A percentile compares a stretch with the other conserved stretches of the same genome.
These are phyloP conservation scores for Rotaria sp. DNA, from an alignment of 2,888 invertebrate species.

Conservation along the genomic window DNA sequence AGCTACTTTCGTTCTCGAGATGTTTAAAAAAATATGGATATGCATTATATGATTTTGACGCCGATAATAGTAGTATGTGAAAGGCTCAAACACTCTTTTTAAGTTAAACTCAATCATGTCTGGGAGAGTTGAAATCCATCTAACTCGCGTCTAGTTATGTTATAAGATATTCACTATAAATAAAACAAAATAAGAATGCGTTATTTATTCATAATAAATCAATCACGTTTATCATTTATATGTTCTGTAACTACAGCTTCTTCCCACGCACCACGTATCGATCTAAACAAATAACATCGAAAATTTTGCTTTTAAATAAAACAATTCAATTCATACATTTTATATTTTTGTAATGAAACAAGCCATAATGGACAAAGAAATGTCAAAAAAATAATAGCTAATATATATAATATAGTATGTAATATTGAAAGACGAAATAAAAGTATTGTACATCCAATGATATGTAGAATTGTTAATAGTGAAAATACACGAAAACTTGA, in stretches of 20 bases:
- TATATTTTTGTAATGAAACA: slow-evolving; percentile 20
- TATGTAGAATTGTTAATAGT: not conserved
- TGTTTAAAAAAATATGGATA: no score
- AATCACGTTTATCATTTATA: not conserved
- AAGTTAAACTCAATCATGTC: no score
- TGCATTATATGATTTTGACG: no score
- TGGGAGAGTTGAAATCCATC: no score
- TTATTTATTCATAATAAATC: not conserved
- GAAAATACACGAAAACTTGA: not conserved
- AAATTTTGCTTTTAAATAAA: no score
- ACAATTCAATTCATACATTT: not conserved
- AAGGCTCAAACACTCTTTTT: no score
- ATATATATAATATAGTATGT: not conserved
- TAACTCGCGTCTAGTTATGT: no score
- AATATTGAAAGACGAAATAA: not conserved
- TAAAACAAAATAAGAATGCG: no score
- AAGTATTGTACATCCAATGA: not conserved
- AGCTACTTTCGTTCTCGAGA: no score
- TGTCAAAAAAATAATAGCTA: not conserved
- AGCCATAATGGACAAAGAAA: slow-evolving; percentile 18
- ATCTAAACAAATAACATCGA: not conserved
- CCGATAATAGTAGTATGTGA: no score
- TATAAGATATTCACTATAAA: no score
- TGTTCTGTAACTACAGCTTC: not conserved
- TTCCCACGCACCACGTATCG: slow-evolving; percentile 5